Evolutionary conservation across 2,888 invertebrate species (phyloP).

Genomic region (Molorchus minor): DNA sequence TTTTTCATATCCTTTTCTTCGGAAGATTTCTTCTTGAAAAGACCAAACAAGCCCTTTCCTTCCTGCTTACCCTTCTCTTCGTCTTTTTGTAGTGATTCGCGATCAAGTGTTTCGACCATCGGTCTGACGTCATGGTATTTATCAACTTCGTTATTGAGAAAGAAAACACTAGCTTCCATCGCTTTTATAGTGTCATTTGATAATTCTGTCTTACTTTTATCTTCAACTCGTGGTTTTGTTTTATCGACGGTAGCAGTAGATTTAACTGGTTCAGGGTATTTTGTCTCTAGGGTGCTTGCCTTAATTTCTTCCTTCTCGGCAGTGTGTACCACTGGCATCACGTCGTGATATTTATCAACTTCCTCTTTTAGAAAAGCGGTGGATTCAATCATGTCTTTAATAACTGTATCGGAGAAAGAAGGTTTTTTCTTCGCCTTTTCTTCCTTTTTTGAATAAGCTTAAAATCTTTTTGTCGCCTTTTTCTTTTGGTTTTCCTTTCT

Average conservation of each 20-base stretch:
- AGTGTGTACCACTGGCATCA: slow-evolving; percentile 33
- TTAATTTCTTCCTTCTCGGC: not conserved
- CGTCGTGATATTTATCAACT: slow-evolving; percentile 53
- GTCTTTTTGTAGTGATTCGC: slow-evolving; percentile 12
- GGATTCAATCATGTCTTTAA: slow-evolving; percentile 50
- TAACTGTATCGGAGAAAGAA: slow-evolving; percentile 43
- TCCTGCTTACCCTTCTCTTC: slow-evolving; percentile 10
- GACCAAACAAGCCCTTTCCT: slow-evolving; percentile 37
- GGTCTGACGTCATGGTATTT: slow-evolving; percentile 44
- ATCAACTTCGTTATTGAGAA: slow-evolving; percentile 43
- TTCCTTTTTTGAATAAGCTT: slow-evolving; percentile 47
- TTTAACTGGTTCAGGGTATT: too few species aligned
- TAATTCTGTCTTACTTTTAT: not conserved
- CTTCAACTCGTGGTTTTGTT: not conserved
- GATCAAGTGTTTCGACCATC: slow-evolving; percentile 17
- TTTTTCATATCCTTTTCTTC: slow-evolving; percentile 36
- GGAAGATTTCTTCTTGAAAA: slow-evolving; percentile 44
- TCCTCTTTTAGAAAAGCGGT: slow-evolving; percentile 50
- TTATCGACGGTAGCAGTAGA: not conserved
- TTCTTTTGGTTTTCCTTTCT: slow-evolving; percentile 21
- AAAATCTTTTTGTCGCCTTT: slow-evolving; percentile 44
- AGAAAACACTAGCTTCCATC: slow-evolving; percentile 29
- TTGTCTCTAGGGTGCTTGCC: not conserved
- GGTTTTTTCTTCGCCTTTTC: slow-evolving; percentile 36
- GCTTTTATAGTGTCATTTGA: slow-evolving; percentile 22